Conservation (phyloP, 2,113 vertebrate genomes). For the Condylura cristata region DNA sequence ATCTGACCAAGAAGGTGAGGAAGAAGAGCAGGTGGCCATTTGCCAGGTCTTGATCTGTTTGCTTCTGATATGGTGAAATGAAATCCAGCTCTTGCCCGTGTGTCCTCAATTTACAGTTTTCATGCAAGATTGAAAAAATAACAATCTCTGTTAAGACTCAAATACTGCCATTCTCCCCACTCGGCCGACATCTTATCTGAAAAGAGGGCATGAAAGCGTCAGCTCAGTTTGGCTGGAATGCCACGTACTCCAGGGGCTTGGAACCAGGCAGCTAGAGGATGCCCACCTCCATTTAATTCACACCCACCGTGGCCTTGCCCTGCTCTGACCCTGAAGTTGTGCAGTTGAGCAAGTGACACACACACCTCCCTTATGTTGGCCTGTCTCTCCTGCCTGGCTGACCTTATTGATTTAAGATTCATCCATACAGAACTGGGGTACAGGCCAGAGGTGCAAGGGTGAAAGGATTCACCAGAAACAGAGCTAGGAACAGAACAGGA, state of each 20-base stretch:
- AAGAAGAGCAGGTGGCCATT: background rate
- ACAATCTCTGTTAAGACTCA: slow-evolving; percentile 6
- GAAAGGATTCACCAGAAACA: too few species aligned
- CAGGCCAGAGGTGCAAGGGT: too few species aligned
- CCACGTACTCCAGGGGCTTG: background rate
- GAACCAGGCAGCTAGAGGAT: background rate
- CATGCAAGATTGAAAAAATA: background rate
- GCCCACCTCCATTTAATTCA: background rate
- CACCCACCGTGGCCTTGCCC: background rate
- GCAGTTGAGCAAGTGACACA: background rate
- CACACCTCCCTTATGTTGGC: background rate
- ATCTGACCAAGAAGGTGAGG: background rate
- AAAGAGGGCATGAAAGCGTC: background rate
- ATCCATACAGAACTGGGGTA: too few species aligned
- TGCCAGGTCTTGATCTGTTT: background rate
- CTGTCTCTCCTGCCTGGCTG: background rate
- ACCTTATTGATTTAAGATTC: too few species aligned
- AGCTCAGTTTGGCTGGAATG: background rate
- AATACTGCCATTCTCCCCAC: background rate
- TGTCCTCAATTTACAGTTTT: background rate
- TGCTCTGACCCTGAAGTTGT: background rate
- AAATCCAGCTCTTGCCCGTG: background rate
- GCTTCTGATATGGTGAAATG: background rate
- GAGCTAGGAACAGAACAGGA: too few species aligned
- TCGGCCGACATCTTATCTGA: background rate